Evolutionary conservation across 1,140 invertebrate species (phyloP).

Genomic region (Eufriesea mexicana): DNA sequence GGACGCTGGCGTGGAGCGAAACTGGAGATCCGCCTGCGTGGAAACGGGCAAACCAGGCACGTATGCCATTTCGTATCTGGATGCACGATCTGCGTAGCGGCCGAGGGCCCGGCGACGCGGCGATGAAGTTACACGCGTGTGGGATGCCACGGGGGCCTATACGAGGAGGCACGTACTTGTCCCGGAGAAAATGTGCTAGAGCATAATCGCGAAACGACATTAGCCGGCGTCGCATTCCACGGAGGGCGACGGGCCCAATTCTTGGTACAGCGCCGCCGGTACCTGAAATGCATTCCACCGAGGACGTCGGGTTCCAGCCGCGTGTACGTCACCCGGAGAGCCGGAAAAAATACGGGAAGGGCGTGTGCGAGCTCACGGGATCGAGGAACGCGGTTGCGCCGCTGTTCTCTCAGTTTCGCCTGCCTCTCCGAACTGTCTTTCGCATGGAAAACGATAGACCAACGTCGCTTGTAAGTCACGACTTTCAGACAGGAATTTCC

Average conservation of each 20-base stretch:
- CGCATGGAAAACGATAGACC: background rate
- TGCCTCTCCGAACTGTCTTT: background rate
- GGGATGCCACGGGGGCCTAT: constrained; percentile 25
- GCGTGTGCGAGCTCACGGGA: constrained; percentile 35
- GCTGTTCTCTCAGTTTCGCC: too few species aligned
- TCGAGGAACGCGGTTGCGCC: constrained; percentile 32
- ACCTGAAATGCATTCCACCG: constrained; percentile 54
- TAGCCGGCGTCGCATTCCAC: constrained; percentile 50
- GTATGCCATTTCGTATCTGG: constrained; percentile 47
- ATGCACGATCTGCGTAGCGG: constrained; percentile 41
- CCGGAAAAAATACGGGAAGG: constrained; percentile 31
- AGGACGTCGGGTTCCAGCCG: constrained; percentile 50
- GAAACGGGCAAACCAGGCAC: constrained; percentile 28
- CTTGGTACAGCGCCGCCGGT: constrained; percentile 41
- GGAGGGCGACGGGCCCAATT: constrained; percentile 57
- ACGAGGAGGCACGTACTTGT: constrained; percentile 45
- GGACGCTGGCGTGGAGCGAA: background rate
- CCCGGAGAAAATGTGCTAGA: constrained; percentile 46
- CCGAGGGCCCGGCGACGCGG: background rate
- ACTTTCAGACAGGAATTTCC: too few species aligned
- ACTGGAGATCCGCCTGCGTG: constrained; percentile 28
- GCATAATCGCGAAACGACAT: constrained; percentile 54
- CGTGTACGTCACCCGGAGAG: constrained; percentile 7
- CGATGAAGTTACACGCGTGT: constrained; percentile 46
- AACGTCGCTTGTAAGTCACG: too few species aligned